Conservation (phyloP, 2,888 invertebrate species). For the Lasioglossum malachurum region DNA sequence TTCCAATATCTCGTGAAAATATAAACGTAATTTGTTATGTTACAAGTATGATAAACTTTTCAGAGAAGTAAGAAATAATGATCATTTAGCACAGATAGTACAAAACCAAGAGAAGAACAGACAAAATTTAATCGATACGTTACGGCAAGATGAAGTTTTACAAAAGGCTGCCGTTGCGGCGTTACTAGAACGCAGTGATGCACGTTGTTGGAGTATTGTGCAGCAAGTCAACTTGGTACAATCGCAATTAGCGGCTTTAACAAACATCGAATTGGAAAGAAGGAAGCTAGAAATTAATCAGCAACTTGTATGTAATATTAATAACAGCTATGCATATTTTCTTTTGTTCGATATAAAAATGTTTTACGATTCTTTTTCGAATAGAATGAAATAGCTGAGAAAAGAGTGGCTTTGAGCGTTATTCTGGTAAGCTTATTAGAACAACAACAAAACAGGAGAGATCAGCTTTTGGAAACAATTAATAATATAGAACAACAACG, state of each 20-base stretch:
- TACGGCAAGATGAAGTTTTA: constrained; percentile 89
- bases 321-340: constrained; percentile 15
- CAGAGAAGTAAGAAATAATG: constrained; percentile 88
- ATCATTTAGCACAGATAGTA: constrained; percentile 87
- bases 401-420: constrained; percentile 88
- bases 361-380: constrained; percentile 56
- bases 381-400: constrained; percentile 89
- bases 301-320: constrained; percentile 86
- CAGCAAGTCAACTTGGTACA: constrained; percentile 92
- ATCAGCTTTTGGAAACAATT: constrained; percentile 89
- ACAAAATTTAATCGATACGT: constrained; percentile 87
- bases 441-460: constrained; percentile 89
- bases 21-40: constrained; percentile 17
- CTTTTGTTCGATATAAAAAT: background rate
- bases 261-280: constrained; percentile 90
- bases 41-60: constrained; percentile 25
- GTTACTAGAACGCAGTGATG: constrained; percentile 90
- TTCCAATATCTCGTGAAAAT: background rate
- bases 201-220: constrained; percentile 91
- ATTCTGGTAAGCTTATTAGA: constrained; percentile 89
- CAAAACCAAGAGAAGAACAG: constrained; percentile 88
- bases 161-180: constrained; percentile 91
- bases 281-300: constrained; percentile 89
- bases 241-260: constrained; percentile 89
- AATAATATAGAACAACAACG: constrained; percentile 89